Conservation (phyloP, 2,113 vertebrate genomes). For the Ellobius talpinus region DNA sequence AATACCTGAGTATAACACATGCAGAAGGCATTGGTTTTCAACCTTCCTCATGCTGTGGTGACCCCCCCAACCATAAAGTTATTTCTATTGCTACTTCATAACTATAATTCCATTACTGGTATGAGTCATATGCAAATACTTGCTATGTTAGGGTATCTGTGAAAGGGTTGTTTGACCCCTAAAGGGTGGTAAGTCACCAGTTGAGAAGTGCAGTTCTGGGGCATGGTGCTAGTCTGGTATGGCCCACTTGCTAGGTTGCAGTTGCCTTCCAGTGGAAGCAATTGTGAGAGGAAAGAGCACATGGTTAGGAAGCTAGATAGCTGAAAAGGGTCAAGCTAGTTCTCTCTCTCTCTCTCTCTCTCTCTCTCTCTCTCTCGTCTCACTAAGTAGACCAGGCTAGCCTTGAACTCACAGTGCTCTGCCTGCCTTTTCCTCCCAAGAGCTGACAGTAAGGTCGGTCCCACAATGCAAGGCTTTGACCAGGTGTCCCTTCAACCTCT, state of each 20-base stretch:
- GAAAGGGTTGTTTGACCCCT: not conserved
- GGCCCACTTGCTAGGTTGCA: not conserved
- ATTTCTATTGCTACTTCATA: not conserved
- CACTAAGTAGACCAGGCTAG: not conserved
- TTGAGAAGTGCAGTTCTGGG: not conserved
- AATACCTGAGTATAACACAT: not conserved
- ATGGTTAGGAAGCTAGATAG: not conserved
- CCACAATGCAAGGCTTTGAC: not conserved
- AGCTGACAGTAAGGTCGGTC: not conserved
- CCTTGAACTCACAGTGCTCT: not conserved
- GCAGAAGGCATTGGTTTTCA: not conserved
- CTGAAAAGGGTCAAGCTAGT: not conserved
- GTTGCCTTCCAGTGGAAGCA: not conserved
- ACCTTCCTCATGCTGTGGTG: not conserved
- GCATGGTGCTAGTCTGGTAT: not conserved
- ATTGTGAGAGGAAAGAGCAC: not conserved
- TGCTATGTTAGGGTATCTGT: not conserved
- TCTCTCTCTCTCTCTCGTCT: too few species aligned
- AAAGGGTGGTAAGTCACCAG: not conserved
- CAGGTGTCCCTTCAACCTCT: not conserved
- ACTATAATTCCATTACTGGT: not conserved
- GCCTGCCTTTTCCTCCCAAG: not conserved
- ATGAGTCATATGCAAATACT: not conserved
- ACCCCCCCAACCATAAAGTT: not conserved
- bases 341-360: not conserved